These are phyloP conservation scores for Colletes latitarsis DNA, from an alignment of 1,140 invertebrate genomes.

Conservation along the genomic window DNA sequence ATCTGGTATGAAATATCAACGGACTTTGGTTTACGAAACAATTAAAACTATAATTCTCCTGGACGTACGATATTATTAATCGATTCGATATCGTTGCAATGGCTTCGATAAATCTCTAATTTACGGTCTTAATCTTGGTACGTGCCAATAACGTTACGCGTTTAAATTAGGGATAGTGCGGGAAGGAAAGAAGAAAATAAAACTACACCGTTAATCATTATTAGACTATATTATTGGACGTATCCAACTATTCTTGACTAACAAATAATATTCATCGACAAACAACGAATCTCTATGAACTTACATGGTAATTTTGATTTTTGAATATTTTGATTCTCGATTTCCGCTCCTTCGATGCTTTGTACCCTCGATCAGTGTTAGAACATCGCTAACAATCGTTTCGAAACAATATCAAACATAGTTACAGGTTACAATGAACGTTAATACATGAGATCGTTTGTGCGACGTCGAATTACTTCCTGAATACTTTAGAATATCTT, in stretches of 20 bases:
- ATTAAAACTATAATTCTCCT: neutral
- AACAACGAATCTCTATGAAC: conserved; percentile 73
- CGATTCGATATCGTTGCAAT: neutral
- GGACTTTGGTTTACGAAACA: too few relatives aligned
- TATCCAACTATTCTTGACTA: conserved; percentile 71
- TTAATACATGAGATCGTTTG: conserved; percentile 44
- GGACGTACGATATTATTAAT: too few relatives aligned
- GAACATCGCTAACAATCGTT: conserved; percentile 30
- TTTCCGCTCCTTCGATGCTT: conserved; percentile 55
- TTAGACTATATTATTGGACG: conserved; percentile 70
- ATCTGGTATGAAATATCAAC: too few relatives aligned
- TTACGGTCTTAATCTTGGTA: too few relatives aligned
- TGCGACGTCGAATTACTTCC: conserved; percentile 19
- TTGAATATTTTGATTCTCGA: conserved; percentile 76
- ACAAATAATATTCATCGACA: conserved; percentile 75
- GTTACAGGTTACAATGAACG: conserved; percentile 11
- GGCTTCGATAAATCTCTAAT: too few relatives aligned
- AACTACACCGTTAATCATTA: conserved; percentile 60
- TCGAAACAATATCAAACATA: conserved; percentile 38
- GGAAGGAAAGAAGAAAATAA: conserved; percentile 9
- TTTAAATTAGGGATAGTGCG: neutral
- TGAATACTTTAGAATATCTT: conserved; percentile 42
- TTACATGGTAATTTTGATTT: conserved; percentile 80
- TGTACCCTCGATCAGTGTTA: conserved; percentile 59
- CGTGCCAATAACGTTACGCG: neutral